These are phyloP conservation scores for Platysternon megacephalum DNA, from an alignment of 2,113 vertebrate species.

Conservation along the genomic window DNA sequence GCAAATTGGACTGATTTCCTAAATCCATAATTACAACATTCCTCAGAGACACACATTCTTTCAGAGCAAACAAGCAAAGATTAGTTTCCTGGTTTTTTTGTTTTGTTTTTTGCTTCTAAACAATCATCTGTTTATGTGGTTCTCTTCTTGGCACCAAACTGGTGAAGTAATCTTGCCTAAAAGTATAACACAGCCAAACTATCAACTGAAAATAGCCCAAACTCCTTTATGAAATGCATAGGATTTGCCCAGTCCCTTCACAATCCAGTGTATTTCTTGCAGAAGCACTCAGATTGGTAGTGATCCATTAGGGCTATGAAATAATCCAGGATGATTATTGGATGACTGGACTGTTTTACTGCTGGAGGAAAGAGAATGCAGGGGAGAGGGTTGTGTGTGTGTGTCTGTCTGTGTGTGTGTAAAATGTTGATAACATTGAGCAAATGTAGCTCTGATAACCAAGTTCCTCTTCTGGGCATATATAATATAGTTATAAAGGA, in stretches of 20 bases:
- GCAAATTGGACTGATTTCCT: slow-evolving; percentile 64
- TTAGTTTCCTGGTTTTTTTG: slow-evolving; percentile 56
- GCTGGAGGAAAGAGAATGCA: neutral
- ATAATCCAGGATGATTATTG: neutral
- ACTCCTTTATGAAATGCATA: slow-evolving; percentile 1
- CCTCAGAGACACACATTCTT: slow-evolving; percentile 66
- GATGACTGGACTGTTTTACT: neutral
- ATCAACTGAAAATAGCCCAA: slow-evolving; percentile 4
- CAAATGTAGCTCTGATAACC: rapidly evolving
- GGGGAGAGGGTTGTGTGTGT: neutral
- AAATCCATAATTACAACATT: slow-evolving; percentile 72
- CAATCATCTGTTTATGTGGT: slow-evolving; percentile 57
- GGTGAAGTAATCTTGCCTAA: slow-evolving; percentile 21
- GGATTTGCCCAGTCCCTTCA: neutral
- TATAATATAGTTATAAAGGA: neutral
- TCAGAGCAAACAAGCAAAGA: slow-evolving; percentile 49
- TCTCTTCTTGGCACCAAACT: slow-evolving; percentile 37
- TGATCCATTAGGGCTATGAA: rapidly evolving
- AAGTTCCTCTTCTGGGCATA: neutral
- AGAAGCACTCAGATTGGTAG: neutral
- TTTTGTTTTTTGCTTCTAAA: slow-evolving; percentile 35
- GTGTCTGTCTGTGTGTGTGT: rapidly evolving
- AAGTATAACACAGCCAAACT: slow-evolving; percentile 35
- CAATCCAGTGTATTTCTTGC: neutral
- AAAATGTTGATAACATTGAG: neutral